Evolutionary conservation across 1,140 invertebrate species (phyloP), one percentile per base, ranked within the genome.

Genomic region (Akabosia matsudoensis): DNA sequence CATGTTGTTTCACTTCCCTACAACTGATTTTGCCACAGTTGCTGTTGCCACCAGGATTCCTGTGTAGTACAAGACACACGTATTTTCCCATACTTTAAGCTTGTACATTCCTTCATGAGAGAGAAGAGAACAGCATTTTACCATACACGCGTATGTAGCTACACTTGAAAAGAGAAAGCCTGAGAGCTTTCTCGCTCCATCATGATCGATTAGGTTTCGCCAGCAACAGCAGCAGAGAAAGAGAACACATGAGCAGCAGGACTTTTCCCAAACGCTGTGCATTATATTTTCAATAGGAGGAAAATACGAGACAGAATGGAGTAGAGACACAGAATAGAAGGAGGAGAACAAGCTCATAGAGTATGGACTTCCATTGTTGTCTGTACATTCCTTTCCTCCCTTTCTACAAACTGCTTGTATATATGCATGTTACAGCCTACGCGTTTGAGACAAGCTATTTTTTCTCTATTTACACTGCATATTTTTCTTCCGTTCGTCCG

Each of bases 161-260:
- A 45, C 37, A 45, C 18, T 45, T 18, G 7, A 45, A 10, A 45
- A 18, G 37, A 45, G 37, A 45, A 18, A 45, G 37, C 18, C 7
- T 10, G 37, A 10, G 37, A 45, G 37, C 37, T 45, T 45, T 18
- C n/a, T 67, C 74, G 73, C 77, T 81, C 77, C 80, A 79, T 81
- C 80, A 81, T 79, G 80, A 81, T 81, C 80, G 80, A 81, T 81
- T 81, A 79, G 78, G 64, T 16, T 81, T 37, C 30, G 31, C 10
- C 54, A 56, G 54, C 54, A 56, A 22, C 54, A 56, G 54, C 54
- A 13, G 7, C 54, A 10, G 3, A 56, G 18, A 45, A 7, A 10
- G 37, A 45, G 37, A 45, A 45, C 18, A 45, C 37, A 45, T 18
- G 37, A 45, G 37, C 37, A 45, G 37, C 37, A 10, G 7, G 7